Evolutionary conservation across 2,113 vertebrate species (phyloP), one percentile per base, ranked within the genome.

Genomic region (Rostratula benghalensis): DNA sequence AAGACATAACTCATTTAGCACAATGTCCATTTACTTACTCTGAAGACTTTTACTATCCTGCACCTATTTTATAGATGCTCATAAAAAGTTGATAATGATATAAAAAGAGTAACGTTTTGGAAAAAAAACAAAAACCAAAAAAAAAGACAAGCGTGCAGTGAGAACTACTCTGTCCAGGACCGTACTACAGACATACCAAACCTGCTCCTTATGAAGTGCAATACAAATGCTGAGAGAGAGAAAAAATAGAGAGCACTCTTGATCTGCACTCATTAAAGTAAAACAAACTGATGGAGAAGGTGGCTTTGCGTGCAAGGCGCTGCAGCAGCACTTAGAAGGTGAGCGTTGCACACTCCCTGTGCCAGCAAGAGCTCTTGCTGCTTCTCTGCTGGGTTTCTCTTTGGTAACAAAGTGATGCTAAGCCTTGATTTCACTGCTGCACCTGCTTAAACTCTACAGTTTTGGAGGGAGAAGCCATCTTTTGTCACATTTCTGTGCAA

Each of bases 1-100:
- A 91, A 97, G 97, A 96, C 97, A 98, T 98, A 98, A 98, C 95
- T 98, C 97, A 97, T 97, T 97, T 97, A 95, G 93, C 97, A 96
- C 94, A 96, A 97, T 91, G 92, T 95, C 97, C 96, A 97, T 93
- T 98, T 98, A 97, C 96, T 98, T 97, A 96, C 95, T 97, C 96
- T 41, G 88, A 97, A 92, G 97, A 97, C 96, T 97, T 97, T 97
- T 96, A 92, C 96, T 97, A 35, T 90, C 96, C 78, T 92, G 76
- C 74, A 97, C 57, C 59, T 94, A 84, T 93, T 97, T 94, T 73
- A 65, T 84, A 76, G 88, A 87, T 74, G 61, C 78, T 97, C 95
- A 67, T 20, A 63, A 94, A 89, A 97, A 95, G 89, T 96, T 97
- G 97, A 91, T 97, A 97, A 95, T 87, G 79, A 69, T 84, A 87